Conservation (phyloP, 1,140 invertebrate genomes). For the Drosophila biarmipes region DNA sequence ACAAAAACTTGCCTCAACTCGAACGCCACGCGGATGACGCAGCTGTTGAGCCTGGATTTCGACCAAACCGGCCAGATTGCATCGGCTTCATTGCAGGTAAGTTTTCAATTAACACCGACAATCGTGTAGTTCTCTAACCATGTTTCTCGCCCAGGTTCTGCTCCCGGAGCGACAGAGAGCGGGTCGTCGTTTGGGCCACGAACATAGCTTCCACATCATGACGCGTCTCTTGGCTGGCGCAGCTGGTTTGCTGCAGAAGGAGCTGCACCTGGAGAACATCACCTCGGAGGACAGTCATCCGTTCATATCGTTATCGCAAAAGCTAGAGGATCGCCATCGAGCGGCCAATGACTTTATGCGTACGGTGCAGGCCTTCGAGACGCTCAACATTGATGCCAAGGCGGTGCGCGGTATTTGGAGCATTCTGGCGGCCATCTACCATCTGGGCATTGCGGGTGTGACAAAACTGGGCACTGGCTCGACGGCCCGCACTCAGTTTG, state of each 20-base stretch:
- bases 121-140: neutral
- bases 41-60: slow-evolving; percentile 95
- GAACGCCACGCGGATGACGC: slow-evolving; percentile 95
- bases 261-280: slow-evolving; percentile 92
- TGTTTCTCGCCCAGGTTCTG: slow-evolving; percentile 85
- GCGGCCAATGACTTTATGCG: slow-evolving; percentile 92
- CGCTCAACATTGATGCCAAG: slow-evolving; percentile 89
- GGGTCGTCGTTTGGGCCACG: slow-evolving; percentile 87
- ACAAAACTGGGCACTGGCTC: slow-evolving; percentile 86
- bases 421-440: slow-evolving; percentile 95
- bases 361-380: slow-evolving; percentile 90
- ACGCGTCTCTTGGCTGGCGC: slow-evolving; percentile 93
- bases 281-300: slow-evolving; percentile 90
- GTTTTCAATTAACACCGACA: slow-evolving; percentile 12
- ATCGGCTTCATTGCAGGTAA: slow-evolving; percentile 94
- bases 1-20: slow-evolving; percentile 90
- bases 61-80: slow-evolving; percentile 95
- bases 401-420: slow-evolving; percentile 94
- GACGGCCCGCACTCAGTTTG: slow-evolving; percentile 90
- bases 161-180: slow-evolving; percentile 91
- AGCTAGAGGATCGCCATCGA: slow-evolving; percentile 91
- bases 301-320: slow-evolving; percentile 91
- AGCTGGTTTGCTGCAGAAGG: slow-evolving; percentile 91
- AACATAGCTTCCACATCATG: slow-evolving; percentile 93
- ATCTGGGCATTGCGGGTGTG: slow-evolving; percentile 94